Evolutionary conservation across 2,888 invertebrate species (phyloP).

Genomic region (Baccha elongata): DNA sequence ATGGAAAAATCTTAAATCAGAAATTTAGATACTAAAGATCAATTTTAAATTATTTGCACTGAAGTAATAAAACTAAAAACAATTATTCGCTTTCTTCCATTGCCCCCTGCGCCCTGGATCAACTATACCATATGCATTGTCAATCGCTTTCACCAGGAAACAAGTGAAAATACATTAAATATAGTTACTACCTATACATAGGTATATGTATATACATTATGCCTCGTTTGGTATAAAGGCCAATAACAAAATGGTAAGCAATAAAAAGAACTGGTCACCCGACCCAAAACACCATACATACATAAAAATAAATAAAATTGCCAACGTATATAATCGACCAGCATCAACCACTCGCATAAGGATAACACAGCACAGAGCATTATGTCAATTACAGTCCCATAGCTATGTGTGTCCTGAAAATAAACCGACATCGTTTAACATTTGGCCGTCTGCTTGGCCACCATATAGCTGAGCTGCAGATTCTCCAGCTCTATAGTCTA

Average conservation of each 20-base stretch:
- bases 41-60: slow-evolving; percentile 6
- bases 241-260: slow-evolving; percentile 34
- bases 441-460: slow-evolving; percentile 58
- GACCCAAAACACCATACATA: slow-evolving; percentile 29
- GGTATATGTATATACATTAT: neutral
- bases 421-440: slow-evolving; percentile 74
- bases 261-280: slow-evolving; percentile 45
- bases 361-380: slow-evolving; percentile 66
- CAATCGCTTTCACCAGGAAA: slow-evolving; percentile 48
- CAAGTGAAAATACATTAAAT: neutral
- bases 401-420: slow-evolving; percentile 71
- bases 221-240: slow-evolving; percentile 12
- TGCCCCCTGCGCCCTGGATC: slow-evolving; percentile 19
- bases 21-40: too few relatives aligned
- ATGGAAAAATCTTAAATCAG: too few relatives aligned
- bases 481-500: neutral
- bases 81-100: slow-evolving; percentile 18
- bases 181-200: neutral
- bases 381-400: slow-evolving; percentile 73
- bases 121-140: slow-evolving; percentile 28
- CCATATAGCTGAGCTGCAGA: slow-evolving; percentile 5
- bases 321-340: slow-evolving; percentile 62
- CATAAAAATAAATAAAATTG: slow-evolving; percentile 59
- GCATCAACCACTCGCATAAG: slow-evolving; percentile 54
- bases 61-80: slow-evolving; percentile 33